These are phyloP conservation scores for Popillia japonica DNA, from an alignment of 1,140 invertebrate species.

Conservation along the genomic window DNA sequence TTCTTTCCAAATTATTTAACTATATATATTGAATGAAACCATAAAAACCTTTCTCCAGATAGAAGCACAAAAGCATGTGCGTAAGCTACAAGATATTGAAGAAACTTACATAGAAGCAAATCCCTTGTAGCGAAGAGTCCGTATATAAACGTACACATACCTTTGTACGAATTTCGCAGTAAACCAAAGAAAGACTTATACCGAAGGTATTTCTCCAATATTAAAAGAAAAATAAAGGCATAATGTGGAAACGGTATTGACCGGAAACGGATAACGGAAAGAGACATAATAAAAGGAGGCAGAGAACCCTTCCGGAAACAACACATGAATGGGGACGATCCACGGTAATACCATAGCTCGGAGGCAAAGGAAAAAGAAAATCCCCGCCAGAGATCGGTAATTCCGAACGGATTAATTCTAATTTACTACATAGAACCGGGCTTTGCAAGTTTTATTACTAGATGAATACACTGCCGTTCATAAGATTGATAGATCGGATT, in stretches of 20 bases:
- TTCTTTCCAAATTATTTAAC: no score
- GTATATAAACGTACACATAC: background rate
- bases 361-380: background rate
- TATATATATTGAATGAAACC: no score
- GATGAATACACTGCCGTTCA: background rate
- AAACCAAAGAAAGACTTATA: conserved; percentile 12
- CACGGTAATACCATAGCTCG: no score
- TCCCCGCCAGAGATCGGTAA: conserved; percentile 1
- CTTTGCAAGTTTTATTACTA: background rate
- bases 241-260: conserved; percentile 26
- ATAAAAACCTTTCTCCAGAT: no score
- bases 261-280: conserved; percentile 20
- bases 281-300: background rate
- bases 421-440: background rate
- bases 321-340: background rate
- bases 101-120: background rate
- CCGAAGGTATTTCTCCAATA: conserved; percentile 19
- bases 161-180: no score
- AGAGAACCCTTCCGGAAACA: background rate
- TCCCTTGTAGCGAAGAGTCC: background rate
- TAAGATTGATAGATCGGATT: background rate
- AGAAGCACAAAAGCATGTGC: no score
- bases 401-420: conserved; percentile 7
- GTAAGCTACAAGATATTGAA: no score
- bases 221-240: conserved; percentile 26